These are phyloP conservation scores for Hetaerina titia DNA, from an alignment of 2,888 invertebrate genomes.

Conservation along the genomic window DNA sequence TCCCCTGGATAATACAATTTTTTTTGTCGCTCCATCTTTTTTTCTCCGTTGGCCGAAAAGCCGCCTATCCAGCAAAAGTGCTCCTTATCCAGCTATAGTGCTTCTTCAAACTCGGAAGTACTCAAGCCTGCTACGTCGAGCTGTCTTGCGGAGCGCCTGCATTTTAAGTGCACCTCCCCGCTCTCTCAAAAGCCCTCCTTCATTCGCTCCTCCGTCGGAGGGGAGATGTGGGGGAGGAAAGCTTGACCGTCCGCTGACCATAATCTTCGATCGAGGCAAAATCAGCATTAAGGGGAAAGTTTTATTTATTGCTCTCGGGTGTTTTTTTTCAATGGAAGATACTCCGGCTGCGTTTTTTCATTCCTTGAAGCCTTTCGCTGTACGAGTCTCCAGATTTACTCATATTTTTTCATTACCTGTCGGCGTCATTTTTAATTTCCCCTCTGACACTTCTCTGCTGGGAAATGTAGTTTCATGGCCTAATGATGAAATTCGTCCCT, in stretches of 20 bases:
- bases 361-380: no score
- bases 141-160: neutral
- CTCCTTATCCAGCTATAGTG: neutral
- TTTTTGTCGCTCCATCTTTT: neutral
- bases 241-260: neutral
- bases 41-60: neutral
- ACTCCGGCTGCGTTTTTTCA: no score
- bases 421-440: no score
- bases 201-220: neutral
- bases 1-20: neutral
- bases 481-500: no score
- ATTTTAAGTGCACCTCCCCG: neutral
- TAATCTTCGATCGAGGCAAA: neutral
- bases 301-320: no score
- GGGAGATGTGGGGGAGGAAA: neutral
- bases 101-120: conserved; percentile 12
- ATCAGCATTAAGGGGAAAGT: neutral
- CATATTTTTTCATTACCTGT: no score
- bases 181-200: neutral
- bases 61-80: no score
- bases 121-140: neutral
- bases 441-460: no score
- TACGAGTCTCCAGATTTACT: no score
- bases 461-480: no score
- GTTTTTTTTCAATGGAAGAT: no score